These are phyloP conservation scores for Empis stercorea DNA, from an alignment of 2,888 invertebrate genomes.

Conservation along the genomic window DNA sequence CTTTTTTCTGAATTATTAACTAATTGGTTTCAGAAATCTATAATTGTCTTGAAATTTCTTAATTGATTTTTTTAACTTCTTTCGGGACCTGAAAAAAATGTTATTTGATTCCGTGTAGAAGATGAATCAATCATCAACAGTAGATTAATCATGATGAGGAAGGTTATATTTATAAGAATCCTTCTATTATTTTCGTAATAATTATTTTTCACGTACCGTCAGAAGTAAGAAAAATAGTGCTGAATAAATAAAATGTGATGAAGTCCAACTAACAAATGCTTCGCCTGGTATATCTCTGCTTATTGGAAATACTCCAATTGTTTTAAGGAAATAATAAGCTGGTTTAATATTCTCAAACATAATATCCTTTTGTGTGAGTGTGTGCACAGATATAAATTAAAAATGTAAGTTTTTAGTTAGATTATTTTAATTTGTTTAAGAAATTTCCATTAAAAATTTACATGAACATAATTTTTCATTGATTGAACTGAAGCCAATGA, in stretches of 20 bases:
- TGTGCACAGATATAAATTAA: too few relatives aligned
- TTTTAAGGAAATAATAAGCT: constrained; percentile 36
- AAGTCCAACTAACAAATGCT: constrained; percentile 39
- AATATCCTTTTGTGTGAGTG: constrained; percentile 25
- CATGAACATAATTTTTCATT: constrained; percentile 20
- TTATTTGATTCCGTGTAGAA: too few relatives aligned
- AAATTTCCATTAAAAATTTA: constrained; percentile 16
- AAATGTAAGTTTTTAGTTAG: too few relatives aligned
- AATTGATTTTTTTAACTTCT: too few relatives aligned
- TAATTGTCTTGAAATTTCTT: too few relatives aligned
- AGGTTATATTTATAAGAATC: too few relatives aligned
- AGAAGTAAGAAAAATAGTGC: constrained; percentile 39
- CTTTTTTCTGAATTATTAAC: too few relatives aligned
- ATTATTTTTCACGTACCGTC: constrained; percentile 20
- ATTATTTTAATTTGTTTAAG: not conserved
- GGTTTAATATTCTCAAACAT: constrained; percentile 38
- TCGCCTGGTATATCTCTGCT: constrained; percentile 39
- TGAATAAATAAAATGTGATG: constrained; percentile 47
- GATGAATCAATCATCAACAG: too few relatives aligned
- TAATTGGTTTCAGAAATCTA: too few relatives aligned
- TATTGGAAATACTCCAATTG: constrained; percentile 51
- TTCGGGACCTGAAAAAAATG: too few relatives aligned
- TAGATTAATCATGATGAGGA: too few relatives aligned
- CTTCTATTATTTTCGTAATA: too few relatives aligned
- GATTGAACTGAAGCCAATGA: constrained; percentile 24